Evolutionary conservation across 1,140 invertebrate species (phyloP).

Genomic region (Ptiloglossa arizonensis): DNA sequence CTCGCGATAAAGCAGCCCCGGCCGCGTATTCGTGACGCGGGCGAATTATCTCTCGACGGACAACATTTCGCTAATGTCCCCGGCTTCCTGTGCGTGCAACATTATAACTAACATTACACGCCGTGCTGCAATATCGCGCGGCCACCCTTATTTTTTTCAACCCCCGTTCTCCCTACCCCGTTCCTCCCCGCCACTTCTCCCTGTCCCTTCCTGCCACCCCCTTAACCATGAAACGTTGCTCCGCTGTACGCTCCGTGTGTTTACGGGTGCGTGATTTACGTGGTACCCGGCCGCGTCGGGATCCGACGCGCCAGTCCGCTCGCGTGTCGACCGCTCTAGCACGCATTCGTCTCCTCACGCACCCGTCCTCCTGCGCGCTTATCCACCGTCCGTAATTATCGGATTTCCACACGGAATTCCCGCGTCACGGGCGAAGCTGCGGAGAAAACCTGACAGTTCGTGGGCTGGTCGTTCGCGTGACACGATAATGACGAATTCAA

Average conservation of each 20-base stretch:
- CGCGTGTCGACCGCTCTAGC: conserved; percentile 55
- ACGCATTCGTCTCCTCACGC: conserved; percentile 61
- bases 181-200: not conserved
- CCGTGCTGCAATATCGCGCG: conserved; percentile 33
- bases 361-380: conserved; percentile 32
- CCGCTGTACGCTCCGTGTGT: not conserved
- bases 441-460: conserved; percentile 47
- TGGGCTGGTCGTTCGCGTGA: conserved; percentile 54
- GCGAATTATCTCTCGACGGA: conserved; percentile 53
- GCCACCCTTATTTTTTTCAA: conserved; percentile 32
- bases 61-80: conserved; percentile 54
- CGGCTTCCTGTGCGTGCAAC: conserved; percentile 59
- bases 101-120: conserved; percentile 43
- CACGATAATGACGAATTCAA: conserved; percentile 67
- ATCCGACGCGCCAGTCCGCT: conserved; percentile 25
- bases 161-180: too few species aligned
- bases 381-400: conserved; percentile 71
- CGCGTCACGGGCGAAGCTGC: not conserved
- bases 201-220: not conserved
- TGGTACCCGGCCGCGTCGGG: conserved; percentile 11
- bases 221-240: not conserved
- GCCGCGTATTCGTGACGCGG: conserved; percentile 39
- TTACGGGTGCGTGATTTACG: conserved; percentile 56
- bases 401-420: conserved; percentile 67
- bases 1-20: conserved; percentile 29